Base-by-base conservation (phyloP, 2,888 invertebrate genomes). In the Argyra leucocephala region DNA sequence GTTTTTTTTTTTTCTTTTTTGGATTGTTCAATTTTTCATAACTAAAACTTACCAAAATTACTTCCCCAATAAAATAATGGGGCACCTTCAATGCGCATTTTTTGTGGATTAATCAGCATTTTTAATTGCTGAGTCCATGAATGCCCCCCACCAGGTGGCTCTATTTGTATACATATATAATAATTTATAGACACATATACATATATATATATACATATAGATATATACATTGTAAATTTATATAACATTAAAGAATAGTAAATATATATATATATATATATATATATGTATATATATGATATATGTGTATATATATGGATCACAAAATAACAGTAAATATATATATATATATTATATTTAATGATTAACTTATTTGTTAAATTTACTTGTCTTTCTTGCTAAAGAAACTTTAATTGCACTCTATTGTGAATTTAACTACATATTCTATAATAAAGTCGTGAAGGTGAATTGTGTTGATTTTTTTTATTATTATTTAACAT, bases 91-190 rank as follows among this genome's bases (percentile, higher is more conserved):
- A 58, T 22, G 22, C 58, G 58, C 22, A 58, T 58, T 58, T 58
- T 58, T 58, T 58, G 58, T 9, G 58, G 58, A 58, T 58, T 58
- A 22, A 58, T 58, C 58, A 58, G 58, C 58, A 58, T 58, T 58
- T 58, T 58, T 58, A 58, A 58, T 58, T 58, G 58, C 58, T 58
- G 58, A 58, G 58, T 21, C 58, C 58, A 58, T 58, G 58, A 58
- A 58, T 58, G 22, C 4, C 48, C 48, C 48, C 48, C 48, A 58
- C 58, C 58, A 58, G 58, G 7, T 22, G 58, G 65, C 64, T 15
- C 57, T 65, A n/a, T 61, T 63, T 59, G 61, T 36, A 22, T 37
- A 26, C 23, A 36, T n/a, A 21, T 57, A n/a, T 57, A 57, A 9
- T n/a, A n/a, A n/a, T 57, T 7, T 31, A 31, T 31, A 7, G 5